Evolutionary conservation across 1,140 invertebrate species (phyloP), one percentile per base, ranked within the genome.

Genomic region (Ceratoteleas bidentatus): DNA sequence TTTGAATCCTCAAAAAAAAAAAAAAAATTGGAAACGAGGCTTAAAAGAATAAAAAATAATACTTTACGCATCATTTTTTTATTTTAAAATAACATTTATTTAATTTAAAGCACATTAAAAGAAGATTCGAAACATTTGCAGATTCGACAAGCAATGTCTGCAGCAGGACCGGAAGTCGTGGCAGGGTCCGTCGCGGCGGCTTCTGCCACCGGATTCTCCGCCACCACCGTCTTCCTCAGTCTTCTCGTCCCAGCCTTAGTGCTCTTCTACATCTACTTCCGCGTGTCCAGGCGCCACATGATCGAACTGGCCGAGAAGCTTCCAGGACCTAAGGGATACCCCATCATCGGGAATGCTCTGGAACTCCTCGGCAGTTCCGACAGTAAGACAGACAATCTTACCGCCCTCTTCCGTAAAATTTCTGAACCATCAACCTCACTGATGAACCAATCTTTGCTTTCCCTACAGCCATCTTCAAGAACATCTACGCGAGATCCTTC

Each of bases 191-290:
- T 88, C 14, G 88, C 85, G 11, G 85, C 90, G 6, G 85, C 87
- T 2, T 34, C 89, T 10, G 84, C 89, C 43, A 66, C 84, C 34
- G 91, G 89, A 70, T 85, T 93, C 33, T 93, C 93, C 64, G 92
- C 93, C 11, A 94, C 93, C 6, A 85, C 86, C 0, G 89, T 95
- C 14, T 96, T 96, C 85, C 94, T 95, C 65, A 92, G 94, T 47
- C 93, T 96, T 10, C 88, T 96, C 13, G 85, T 96, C 9, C 95
- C 95, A 9, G 94, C 94, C 0, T 6, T 95, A 7, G 85, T 94
- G 0, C 91, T 96, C 8, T 96, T 93, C 90, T 95, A 94, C 86
- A 90, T 93, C 16, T 96, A 96, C 88, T 96, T 95, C 93, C 93
- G 93, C 40, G 89, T 96, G 66, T 95, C 94, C 0, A 92, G 95